Conservation (phyloP, 2,113 vertebrate genomes). For the Misgurnus mizolepis region DNA sequence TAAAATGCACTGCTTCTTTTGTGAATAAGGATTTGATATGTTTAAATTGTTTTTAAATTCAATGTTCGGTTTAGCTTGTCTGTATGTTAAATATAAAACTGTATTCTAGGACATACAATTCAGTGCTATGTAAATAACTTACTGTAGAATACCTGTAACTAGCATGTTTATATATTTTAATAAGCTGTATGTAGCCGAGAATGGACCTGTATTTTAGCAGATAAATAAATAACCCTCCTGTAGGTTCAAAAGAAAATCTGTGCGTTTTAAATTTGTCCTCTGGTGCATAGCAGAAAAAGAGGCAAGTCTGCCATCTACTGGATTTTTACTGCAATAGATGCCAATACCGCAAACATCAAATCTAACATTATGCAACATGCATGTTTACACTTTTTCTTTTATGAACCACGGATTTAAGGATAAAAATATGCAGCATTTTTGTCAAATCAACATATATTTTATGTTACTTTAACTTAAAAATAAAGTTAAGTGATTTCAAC, state of each 20-base stretch:
- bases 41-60: slow-evolving; percentile 32
- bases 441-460: too few relatives aligned
- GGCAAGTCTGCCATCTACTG: slow-evolving; percentile 46
- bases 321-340: not conserved
- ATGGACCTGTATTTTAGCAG: slow-evolving; percentile 59
- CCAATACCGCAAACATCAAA: too few relatives aligned
- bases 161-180: slow-evolving; percentile 65
- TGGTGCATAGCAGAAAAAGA: not conserved
- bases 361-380: too few relatives aligned
- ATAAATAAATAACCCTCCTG: slow-evolving; percentile 49
- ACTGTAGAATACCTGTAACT: slow-evolving; percentile 56
- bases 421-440: too few relatives aligned
- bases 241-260: slow-evolving; percentile 60
- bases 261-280: not conserved
- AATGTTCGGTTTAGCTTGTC: slow-evolving; percentile 49
- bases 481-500: too few relatives aligned
- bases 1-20: slow-evolving; percentile 60
- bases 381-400: too few relatives aligned
- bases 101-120: slow-evolving; percentile 49
- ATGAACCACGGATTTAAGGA: too few relatives aligned
- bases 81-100: slow-evolving; percentile 46
- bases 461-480: too few relatives aligned
- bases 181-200: slow-evolving; percentile 58
- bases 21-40: slow-evolving; percentile 45
- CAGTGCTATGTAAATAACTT: slow-evolving; percentile 53